Conservation (phyloP, 2,888 invertebrate species). For the Drosophila prolongata region DNA sequence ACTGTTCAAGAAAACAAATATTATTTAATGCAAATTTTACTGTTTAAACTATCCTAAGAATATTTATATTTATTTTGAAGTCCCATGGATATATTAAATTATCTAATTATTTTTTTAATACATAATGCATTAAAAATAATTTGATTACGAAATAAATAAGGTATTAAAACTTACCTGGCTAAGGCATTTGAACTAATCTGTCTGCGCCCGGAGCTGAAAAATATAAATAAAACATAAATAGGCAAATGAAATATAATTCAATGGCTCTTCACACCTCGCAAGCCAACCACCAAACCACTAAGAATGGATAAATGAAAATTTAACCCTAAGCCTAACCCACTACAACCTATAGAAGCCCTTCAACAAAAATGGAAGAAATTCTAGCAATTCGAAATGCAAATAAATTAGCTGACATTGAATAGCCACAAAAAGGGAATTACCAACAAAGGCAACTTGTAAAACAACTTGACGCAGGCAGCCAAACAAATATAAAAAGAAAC, state of each 20-base stretch:
- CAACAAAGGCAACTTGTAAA: conserved; percentile 32
- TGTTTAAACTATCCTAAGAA: no score
- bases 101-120: no score
- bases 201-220: conserved; percentile 91
- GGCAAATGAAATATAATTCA: not conserved
- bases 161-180: conserved; percentile 88
- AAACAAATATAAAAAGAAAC: conserved; percentile 28
- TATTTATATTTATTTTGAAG: no score
- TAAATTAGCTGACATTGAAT: conserved; percentile 65
- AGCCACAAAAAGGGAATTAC: conserved; percentile 19
- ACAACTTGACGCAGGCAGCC: conserved; percentile 40
- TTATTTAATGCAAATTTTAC: no score
- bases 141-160: not conserved
- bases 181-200: conserved; percentile 94
- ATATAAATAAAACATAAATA: conserved; percentile 34
- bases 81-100: no score
- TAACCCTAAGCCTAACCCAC: conserved; percentile 13
- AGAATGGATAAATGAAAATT: conserved; percentile 10
- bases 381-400: conserved; percentile 48
- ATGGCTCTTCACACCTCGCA: not conserved
- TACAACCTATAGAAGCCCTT: conserved; percentile 39
- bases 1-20: no score
- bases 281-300: conserved; percentile 6
- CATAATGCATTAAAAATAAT: no score
- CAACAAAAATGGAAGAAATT: conserved; percentile 34